Percentiles rank a stretch among this genome's conserved stretches.
phyloP scores from a whole-genome alignment of 2,113 vertebrate genomes.

The Gobius niger region DNA sequence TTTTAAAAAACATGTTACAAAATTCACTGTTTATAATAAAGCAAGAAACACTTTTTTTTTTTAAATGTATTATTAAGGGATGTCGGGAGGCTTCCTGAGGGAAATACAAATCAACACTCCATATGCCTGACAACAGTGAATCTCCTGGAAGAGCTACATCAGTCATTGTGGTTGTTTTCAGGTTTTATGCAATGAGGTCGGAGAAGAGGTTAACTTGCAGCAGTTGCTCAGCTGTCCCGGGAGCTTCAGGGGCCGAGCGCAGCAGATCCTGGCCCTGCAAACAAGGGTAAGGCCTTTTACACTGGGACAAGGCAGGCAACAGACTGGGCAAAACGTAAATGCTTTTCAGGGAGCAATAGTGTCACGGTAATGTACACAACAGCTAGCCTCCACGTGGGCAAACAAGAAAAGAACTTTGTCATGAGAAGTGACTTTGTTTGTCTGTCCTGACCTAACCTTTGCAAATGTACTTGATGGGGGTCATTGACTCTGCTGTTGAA shows the following conservation, averaged over 20 bases:
- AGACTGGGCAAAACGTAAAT: too few species aligned
- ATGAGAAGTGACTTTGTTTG: neutral
- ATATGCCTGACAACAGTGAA: neutral
- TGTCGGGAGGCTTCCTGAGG: too few species aligned
- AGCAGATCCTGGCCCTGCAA: constrained; percentile 90
- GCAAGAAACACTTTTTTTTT: too few species aligned
- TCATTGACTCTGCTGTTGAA: neutral
- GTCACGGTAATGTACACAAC: too few species aligned
- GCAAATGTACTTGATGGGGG: neutral
- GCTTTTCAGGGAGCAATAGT: too few species aligned
- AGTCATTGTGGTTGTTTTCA: constrained; percentile 40
- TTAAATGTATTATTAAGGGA: too few species aligned
- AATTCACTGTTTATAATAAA: too few species aligned
- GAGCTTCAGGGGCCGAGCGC: constrained; percentile 88
- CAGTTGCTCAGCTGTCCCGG: constrained; percentile 79
- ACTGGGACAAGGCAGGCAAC: neutral
- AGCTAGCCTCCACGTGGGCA: too few species aligned
- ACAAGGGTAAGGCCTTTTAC: constrained; percentile 77
- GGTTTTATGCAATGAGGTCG: constrained; percentile 87
- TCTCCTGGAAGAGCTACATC: neutral
- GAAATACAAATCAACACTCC: too few species aligned
- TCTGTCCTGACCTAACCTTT: neutral
- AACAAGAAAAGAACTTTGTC: too few species aligned
- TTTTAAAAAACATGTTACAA: too few species aligned
- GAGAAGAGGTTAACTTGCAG: constrained; percentile 86